These are phyloP conservation scores for Tetranychus truncatus DNA, from an alignment of 2,888 invertebrate genomes.

Conservation along the genomic window DNA sequence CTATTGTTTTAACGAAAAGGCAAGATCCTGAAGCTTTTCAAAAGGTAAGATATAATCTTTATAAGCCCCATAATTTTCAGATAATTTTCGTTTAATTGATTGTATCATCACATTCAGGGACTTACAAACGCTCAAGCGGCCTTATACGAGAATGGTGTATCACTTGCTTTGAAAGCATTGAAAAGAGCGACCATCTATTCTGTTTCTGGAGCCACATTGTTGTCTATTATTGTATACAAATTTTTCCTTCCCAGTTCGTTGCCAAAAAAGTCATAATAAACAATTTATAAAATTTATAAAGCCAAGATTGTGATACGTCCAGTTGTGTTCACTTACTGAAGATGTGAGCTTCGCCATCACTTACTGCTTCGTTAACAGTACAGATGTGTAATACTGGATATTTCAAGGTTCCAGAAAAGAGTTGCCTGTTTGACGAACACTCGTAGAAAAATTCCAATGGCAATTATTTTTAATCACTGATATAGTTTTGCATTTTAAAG, in stretches of 20 bases:
- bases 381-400: too few species aligned
- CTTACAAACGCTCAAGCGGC: background rate
- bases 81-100: background rate
- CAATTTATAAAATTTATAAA: too few species aligned
- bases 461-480: too few species aligned
- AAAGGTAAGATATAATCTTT: background rate
- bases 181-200: conserved; percentile 7
- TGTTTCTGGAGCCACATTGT: background rate
- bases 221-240: conserved; percentile 1
- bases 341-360: too few species aligned
- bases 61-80: background rate
- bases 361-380: too few species aligned
- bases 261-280: background rate
- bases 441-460: too few species aligned
- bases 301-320: too few species aligned
- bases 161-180: background rate
- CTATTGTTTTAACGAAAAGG: background rate
- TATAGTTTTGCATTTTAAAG: background rate
- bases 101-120: background rate
- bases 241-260: background rate
- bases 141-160: background rate
- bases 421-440: too few species aligned
- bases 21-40: conserved; percentile 4
- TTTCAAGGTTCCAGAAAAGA: too few species aligned
- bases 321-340: too few species aligned